phyloP scores from a whole-genome alignment of 2,113 vertebrate species.

The Nothobranchius kuhntae region DNA sequence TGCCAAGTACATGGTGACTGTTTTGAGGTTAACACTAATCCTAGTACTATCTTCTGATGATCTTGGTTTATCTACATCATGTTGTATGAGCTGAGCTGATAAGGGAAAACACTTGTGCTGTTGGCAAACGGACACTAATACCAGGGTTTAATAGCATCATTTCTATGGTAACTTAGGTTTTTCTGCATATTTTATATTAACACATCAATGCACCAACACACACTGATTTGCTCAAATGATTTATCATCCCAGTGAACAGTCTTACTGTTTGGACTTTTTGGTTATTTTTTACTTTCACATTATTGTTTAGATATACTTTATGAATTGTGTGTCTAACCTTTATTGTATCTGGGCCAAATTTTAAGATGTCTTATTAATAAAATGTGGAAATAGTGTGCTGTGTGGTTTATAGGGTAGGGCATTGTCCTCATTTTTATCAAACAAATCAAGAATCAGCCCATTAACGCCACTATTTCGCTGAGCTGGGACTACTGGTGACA shows the following conservation, averaged over 20 bases:
- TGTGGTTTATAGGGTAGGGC: no score
- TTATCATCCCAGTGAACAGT: background rate
- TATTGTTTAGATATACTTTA: slow-evolving; percentile 21
- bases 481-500: no score
- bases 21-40: background rate
- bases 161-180: background rate
- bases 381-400: background rate
- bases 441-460: no score
- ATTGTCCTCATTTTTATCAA: no score
- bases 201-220: background rate
- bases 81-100: background rate
- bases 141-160: background rate
- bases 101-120: background rate
- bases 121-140: background rate
- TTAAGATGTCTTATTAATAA: background rate
- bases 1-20: slow-evolving; percentile 43
- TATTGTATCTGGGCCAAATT: slow-evolving; percentile 44
- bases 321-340: slow-evolving; percentile 21
- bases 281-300: background rate
- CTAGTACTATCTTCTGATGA: no score
- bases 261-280: background rate
- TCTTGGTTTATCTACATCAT: no score
- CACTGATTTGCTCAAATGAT: no score
- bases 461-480: no score
- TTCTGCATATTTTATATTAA: no score